A percentile compares a stretch with the other conserved stretches of the same genome.
These are phyloP conservation scores for Cheirogaleus major DNA, from an alignment of 2,797 vertebrate genomes.

Conservation along the genomic window DNA sequence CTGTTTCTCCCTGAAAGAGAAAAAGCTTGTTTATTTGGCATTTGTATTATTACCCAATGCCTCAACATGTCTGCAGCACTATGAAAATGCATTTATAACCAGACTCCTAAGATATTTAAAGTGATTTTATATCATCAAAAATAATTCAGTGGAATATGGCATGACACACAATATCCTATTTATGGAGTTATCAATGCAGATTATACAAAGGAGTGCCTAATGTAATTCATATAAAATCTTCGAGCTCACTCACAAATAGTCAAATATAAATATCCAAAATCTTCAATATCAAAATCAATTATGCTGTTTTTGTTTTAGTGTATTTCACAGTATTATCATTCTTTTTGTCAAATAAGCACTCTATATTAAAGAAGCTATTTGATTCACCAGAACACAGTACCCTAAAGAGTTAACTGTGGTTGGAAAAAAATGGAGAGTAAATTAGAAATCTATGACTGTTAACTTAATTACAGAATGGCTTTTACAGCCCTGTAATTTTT, in stretches of 20 bases:
- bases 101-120: background rate
- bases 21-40: background rate
- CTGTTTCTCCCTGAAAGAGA: background rate
- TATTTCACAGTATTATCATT: background rate
- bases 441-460: background rate
- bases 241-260: background rate
- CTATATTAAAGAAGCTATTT: background rate
- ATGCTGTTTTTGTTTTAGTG: background rate
- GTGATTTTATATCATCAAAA: slow-evolving; percentile 9
- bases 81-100: background rate
- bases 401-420: background rate
- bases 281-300: background rate
- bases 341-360: background rate
- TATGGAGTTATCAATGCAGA: background rate
- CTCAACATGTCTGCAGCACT: background rate
- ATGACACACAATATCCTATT: background rate
- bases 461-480: slow-evolving; percentile 43
- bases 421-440: background rate
- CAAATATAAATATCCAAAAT: background rate
- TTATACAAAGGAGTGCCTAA: background rate
- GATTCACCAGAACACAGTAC: background rate
- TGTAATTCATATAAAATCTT: background rate
- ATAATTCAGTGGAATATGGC: background rate
- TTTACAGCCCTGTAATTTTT: slow-evolving; percentile 8
- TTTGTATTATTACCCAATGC: background rate